phyloP scores from a whole-genome alignment of 1,140 invertebrate species.

The Trachymyrmex septentrionalis region DNA sequence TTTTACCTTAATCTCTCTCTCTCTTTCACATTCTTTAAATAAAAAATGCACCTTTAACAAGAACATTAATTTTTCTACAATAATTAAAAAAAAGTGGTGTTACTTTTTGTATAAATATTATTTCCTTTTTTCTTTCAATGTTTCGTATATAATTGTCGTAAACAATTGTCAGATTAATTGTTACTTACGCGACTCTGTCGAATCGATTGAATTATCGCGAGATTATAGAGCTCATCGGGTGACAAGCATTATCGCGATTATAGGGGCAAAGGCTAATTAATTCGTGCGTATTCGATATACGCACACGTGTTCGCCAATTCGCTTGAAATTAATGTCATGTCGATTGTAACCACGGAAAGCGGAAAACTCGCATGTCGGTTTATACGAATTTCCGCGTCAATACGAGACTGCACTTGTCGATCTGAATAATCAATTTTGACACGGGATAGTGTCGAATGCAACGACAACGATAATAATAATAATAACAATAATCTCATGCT shows the following conservation, averaged over 20 bases:
- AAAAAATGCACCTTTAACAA: neutral
- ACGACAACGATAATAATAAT: neutral
- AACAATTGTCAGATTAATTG: neutral
- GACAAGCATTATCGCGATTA: constrained; percentile 46
- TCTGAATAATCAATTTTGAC: constrained; percentile 37
- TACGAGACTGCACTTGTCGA: constrained; percentile 26
- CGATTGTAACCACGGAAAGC: constrained; percentile 30
- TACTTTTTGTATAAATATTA: too few relatives aligned
- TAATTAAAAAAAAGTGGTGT: constrained; percentile 18
- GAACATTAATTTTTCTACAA: constrained; percentile 1
- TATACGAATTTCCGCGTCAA: constrained; percentile 39
- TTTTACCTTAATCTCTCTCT: neutral
- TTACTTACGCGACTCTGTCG: neutral
- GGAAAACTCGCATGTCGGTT: constrained; percentile 43
- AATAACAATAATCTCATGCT: neutral
- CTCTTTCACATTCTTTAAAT: neutral
- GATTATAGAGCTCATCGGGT: neutral
- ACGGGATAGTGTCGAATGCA: too few relatives aligned
- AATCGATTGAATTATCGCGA: constrained; percentile 48
- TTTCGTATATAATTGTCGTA: neutral
- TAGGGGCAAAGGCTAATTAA: constrained; percentile 54
- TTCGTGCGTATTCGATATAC: constrained; percentile 32
- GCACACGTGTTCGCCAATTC: neutral
- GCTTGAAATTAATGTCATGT: constrained; percentile 48
- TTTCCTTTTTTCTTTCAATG: neutral